phyloP scores from a whole-genome alignment of 1,140 invertebrate genomes.

The Drosophila sproati region DNA sequence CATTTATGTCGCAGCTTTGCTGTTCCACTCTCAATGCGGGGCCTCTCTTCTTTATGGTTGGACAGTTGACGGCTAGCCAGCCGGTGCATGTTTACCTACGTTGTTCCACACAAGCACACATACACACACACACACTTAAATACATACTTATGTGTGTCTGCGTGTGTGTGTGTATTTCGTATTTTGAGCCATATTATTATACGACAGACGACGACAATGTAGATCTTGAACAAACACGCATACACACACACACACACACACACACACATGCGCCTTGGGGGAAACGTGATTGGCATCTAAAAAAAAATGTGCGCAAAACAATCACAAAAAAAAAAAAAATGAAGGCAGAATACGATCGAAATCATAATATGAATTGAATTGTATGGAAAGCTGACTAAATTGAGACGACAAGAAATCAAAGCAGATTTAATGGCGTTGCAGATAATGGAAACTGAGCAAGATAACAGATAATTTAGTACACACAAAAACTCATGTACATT shows the following conservation, averaged over 20 bases:
- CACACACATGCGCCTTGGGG: constrained; percentile 33
- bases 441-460: not conserved
- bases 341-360: constrained; percentile 11
- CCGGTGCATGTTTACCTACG: constrained; percentile 43
- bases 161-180: constrained; percentile 10
- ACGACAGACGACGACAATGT: constrained; percentile 32
- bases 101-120: constrained; percentile 2
- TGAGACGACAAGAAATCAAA: not conserved
- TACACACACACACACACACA: constrained; percentile 21
- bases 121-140: constrained; percentile 6
- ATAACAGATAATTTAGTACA: not conserved
- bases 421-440: not conserved
- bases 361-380: constrained; percentile 19
- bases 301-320: constrained; percentile 40
- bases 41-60: constrained; percentile 21
- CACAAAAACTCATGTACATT: not conserved
- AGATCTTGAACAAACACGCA: constrained; percentile 54
- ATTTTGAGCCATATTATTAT: constrained; percentile 34
- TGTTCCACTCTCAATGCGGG: constrained; percentile 4
- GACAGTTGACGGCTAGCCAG: constrained; percentile 43
- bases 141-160: not conserved
- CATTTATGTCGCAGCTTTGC: constrained; percentile 28
- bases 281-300: constrained; percentile 61
- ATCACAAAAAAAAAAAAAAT: constrained; percentile 16
- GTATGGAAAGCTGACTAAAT: constrained; percentile 15